Evolutionary conservation across 2,113 vertebrate genomes (phyloP), one percentile per base, ranked within the genome.

Genomic region (Nothocercus nigrocapillus): DNA sequence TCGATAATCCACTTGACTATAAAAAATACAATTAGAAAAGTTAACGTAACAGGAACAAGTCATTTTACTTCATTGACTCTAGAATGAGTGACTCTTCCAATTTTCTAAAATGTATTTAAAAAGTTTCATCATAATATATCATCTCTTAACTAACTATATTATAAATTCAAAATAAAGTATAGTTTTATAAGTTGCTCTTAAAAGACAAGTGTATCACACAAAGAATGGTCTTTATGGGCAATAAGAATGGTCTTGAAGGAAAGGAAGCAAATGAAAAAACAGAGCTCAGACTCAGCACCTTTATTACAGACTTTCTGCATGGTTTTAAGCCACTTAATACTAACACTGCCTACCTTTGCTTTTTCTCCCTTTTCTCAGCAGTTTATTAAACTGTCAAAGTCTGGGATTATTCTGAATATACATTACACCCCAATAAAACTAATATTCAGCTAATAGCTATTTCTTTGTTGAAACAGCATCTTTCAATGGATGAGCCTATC

Each of bases 1-100:
- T 97, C 99, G 98, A 97, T 99, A 99, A 98, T 99, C 99, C 97
- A 99, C 99, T 94, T 99, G 99, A 93, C 99, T 99, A 91, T 66
- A 96, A 97, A 97, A 95, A 97, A 82, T 77, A 94, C 90, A 93
- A 25, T 11, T 85, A 92, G 45, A 94, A 94, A 84, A 90, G 25
- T 64, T 97, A 87, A 58, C 21, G 30, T 63, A 80, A 24, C 64
- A 95, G 45, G 12, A 95, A 34, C 40, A 82, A 82, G 14, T 90
- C 7, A 30, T 82, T 85, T 89, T 82, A 78, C 9, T 79, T 36
- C 45, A 79, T 13, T 85, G 24, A 68, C 20, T 16, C 30, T 44
- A 83, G 17, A 85, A 84, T 8, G 56, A 1, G 9, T 30, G 49
- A 22, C 47, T 40, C 14, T 74, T 80, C 28, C 34, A 32, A 67